phyloP scores from a whole-genome alignment of 2,888 invertebrate genomes.

The Orthosia gracilis region DNA sequence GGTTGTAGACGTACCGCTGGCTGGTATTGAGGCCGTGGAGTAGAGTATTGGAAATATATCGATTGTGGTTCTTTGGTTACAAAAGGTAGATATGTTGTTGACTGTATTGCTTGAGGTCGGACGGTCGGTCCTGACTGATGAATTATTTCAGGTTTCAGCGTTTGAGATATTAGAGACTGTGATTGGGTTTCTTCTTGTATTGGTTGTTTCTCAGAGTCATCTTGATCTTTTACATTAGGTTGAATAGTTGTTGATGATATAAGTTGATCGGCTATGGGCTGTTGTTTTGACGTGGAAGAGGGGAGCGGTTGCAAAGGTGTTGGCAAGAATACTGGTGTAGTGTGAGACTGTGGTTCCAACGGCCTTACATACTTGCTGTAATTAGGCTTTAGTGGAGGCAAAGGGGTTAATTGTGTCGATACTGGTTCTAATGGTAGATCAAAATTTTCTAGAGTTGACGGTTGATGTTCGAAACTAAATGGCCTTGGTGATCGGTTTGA shows the following conservation, averaged over 20 bases:
- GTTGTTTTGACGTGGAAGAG: slow-evolving; percentile 36
- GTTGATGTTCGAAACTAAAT: slow-evolving; percentile 14
- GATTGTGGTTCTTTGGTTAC: slow-evolving; percentile 26
- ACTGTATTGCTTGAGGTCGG: slow-evolving; percentile 19
- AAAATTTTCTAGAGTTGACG: not conserved
- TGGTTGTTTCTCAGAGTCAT: slow-evolving; percentile 2
- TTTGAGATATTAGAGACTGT: slow-evolving; percentile 8
- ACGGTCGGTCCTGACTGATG: slow-evolving; percentile 18
- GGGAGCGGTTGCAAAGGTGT: slow-evolving; percentile 25
- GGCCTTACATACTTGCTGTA: slow-evolving; percentile 39
- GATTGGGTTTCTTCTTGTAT: slow-evolving; percentile 21
- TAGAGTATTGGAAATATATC: slow-evolving; percentile 21
- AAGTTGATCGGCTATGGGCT: slow-evolving; percentile 46
- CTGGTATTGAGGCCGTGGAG: slow-evolving; percentile 29
- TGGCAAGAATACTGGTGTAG: slow-evolving; percentile 37
- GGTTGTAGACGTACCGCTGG: not conserved
- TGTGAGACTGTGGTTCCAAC: slow-evolving; percentile 12
- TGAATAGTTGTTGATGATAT: slow-evolving; percentile 57
- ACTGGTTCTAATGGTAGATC: slow-evolving; percentile 20
- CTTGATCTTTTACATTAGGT: slow-evolving; percentile 37
- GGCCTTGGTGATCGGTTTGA: slow-evolving; percentile 12
- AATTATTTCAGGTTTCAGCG: slow-evolving; percentile 24
- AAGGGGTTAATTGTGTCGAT: slow-evolving; percentile 13
- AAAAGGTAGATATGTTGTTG: slow-evolving; percentile 44
- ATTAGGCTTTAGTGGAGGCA: slow-evolving; percentile 40